Evolutionary conservation across 2,113 vertebrate species (phyloP).

Genomic region (Periophthalmus modestus): DNA sequence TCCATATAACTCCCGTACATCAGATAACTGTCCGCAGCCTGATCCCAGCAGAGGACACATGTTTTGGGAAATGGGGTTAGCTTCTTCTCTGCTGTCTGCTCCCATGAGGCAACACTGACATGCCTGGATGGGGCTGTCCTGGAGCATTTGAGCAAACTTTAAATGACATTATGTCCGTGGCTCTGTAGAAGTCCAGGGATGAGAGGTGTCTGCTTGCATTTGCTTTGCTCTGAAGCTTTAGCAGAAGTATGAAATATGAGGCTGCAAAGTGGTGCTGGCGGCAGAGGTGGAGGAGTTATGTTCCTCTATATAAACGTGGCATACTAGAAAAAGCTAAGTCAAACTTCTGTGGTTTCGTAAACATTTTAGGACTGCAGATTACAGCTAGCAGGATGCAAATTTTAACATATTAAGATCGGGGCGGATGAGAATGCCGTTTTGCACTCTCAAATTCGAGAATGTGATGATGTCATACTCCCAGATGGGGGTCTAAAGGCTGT

Average conservation of each 20-base stretch:
- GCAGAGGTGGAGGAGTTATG: not conserved
- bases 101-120: constrained; percentile 40
- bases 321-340: not conserved
- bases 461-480: no score
- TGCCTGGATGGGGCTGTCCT: constrained; percentile 30
- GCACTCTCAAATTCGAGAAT: no score
- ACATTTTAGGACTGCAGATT: not conserved
- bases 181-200: constrained; percentile 17
- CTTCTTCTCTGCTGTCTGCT: constrained; percentile 44
- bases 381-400: not conserved
- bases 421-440: no score
- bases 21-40: constrained; percentile 14
- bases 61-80: constrained; percentile 3
- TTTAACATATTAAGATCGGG: not conserved
- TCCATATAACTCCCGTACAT: not conserved
- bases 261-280: constrained; percentile 1
- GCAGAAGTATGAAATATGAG: not conserved
- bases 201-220: constrained; percentile 23
- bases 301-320: not conserved
- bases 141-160: constrained; percentile 27
- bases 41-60: not conserved
- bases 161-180: constrained; percentile 32
- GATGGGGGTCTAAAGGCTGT: no score
- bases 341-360: not conserved
- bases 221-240: not conserved